phyloP scores from a whole-genome alignment of 2,797 vertebrate species.

The Oryzias sinensis region DNA sequence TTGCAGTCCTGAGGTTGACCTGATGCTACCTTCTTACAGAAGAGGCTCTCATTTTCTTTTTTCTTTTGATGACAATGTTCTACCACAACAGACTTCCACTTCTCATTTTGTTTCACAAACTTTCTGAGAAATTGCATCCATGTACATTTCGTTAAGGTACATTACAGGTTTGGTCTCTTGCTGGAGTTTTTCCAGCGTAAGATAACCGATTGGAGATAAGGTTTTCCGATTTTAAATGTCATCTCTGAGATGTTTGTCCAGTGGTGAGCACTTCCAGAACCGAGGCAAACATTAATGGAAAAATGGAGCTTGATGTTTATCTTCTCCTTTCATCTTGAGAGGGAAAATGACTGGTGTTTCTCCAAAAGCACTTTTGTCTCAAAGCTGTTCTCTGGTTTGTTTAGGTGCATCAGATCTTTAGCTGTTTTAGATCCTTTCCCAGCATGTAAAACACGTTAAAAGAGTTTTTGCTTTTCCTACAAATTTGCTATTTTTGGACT shows the following conservation, averaged over 20 bases:
- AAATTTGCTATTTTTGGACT: conserved; percentile 7
- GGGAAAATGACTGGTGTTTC: conserved; percentile 21
- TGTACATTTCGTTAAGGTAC: not conserved
- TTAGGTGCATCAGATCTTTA: conserved; percentile 3
- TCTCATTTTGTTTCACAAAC: too few species aligned
- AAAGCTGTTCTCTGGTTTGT: conserved; percentile 20
- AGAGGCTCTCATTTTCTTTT: too few species aligned
- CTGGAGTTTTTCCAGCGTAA: too few species aligned
- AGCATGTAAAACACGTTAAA: not conserved
- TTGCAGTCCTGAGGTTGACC: too few species aligned
- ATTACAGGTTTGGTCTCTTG: too few species aligned
- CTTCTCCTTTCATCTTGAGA: conserved; percentile 27
- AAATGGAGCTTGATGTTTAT: conserved; percentile 36
- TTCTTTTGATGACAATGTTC: too few species aligned
- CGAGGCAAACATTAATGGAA: conserved; percentile 7
- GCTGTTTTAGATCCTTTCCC: conserved; percentile 3
- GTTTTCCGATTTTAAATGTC: too few species aligned
- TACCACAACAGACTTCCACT: too few species aligned
- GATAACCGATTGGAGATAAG: too few species aligned
- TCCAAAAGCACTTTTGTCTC: conserved; percentile 20
- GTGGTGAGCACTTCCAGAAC: not conserved
- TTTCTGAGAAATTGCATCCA: not conserved
- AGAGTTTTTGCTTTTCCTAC: conserved; percentile 1
- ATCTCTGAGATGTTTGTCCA: not conserved
- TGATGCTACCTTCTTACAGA: too few species aligned